These are phyloP conservation scores for Malaclemys terrapin DNA, from an alignment of 2,113 vertebrate genomes.

Conservation along the genomic window DNA sequence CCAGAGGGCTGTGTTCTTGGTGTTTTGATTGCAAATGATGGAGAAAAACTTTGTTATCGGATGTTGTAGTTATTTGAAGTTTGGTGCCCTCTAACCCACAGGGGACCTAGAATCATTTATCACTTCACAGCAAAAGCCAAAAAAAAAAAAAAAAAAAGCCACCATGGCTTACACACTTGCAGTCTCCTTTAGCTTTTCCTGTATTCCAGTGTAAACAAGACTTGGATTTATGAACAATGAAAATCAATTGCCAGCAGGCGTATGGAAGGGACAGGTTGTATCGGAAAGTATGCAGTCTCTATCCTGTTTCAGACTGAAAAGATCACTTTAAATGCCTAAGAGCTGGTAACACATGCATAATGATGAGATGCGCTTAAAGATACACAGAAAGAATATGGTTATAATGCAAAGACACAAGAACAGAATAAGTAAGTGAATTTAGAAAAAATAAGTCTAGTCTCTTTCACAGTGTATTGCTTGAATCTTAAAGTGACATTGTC, in stretches of 20 bases:
- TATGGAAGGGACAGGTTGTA: constrained; percentile 57
- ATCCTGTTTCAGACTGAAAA: constrained; percentile 22
- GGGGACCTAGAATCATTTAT: constrained; percentile 83
- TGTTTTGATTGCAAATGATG: constrained; percentile 94
- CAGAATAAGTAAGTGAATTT: neutral
- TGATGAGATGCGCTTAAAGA: neutral
- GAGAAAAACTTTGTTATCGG: constrained; percentile 91
- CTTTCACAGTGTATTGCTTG: accelerated
- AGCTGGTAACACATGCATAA: neutral
- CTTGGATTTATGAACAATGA: constrained; percentile 84
- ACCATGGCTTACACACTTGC: constrained; percentile 67
- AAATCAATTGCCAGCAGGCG: constrained; percentile 81
- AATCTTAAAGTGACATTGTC: neutral
- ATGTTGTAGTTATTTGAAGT: constrained; percentile 90
- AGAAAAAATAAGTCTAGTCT: neutral
- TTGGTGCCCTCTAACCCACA: constrained; percentile 86
- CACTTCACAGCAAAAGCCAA: constrained; percentile 83
- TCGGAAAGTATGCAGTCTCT: constrained; percentile 46
- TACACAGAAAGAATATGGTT: neutral
- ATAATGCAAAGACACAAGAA: neutral
- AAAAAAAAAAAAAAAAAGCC: constrained; percentile 64
- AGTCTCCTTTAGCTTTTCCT: constrained; percentile 78
- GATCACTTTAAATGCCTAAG: constrained; percentile 33
- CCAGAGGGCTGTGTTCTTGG: constrained; percentile 85
- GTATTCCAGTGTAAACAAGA: constrained; percentile 84